These are phyloP conservation scores for Turnix velox DNA, from an alignment of 2,113 vertebrate genomes.

Conservation along the genomic window DNA sequence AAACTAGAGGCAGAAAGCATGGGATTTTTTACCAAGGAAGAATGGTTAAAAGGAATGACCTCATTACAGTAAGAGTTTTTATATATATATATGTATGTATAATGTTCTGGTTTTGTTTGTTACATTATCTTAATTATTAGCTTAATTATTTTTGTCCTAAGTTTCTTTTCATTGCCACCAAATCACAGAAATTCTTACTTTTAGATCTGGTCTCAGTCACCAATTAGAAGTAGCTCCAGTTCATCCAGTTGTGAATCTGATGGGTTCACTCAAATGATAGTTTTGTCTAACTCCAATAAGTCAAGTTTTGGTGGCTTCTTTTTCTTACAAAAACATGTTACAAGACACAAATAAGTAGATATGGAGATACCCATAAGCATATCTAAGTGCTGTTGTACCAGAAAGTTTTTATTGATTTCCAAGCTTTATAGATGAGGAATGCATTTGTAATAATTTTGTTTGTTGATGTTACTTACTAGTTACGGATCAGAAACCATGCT, in stretches of 20 bases:
- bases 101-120: background rate
- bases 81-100: background rate
- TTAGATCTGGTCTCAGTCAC: background rate
- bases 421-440: background rate
- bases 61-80: conserved; percentile 87
- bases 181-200: background rate
- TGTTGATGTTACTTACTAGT: background rate
- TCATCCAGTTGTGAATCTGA: background rate
- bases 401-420: background rate
- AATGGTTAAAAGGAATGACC: conserved; percentile 97
- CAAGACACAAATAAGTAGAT: background rate
- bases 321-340: background rate
- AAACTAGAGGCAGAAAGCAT: conserved; percentile 94
- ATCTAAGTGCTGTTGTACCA: background rate
- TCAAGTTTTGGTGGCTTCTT: background rate
- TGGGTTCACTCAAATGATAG: background rate
- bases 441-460: background rate
- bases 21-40: conserved; percentile 98
- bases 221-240: background rate
- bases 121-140: background rate
- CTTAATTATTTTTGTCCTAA: background rate
- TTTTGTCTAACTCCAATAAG: background rate
- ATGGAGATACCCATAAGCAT: background rate
- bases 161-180: background rate
- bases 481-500: background rate